Evolutionary conservation across 2,113 vertebrate species (phyloP), one percentile per base, ranked within the genome.

Genomic region (Labeo rohita): DNA sequence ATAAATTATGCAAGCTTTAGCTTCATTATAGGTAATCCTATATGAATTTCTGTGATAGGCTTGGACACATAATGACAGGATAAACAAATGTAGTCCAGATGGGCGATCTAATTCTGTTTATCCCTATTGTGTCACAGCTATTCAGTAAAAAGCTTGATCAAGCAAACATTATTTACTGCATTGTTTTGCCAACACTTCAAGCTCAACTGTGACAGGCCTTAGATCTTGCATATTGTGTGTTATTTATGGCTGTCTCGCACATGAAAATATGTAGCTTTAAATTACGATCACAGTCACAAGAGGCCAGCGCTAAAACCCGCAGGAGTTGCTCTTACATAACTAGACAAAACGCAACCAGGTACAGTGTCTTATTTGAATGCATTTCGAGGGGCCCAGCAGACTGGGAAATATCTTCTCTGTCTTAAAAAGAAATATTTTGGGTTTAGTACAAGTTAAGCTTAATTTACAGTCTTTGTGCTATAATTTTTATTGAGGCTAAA

Each of bases 41-140:
- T 28, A 21, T 78, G 61, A 34, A 49, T 43, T 86, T 77, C 23
- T 89, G 49, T 85, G 39, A 87, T 82, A 23, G 49, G 49, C n/a
- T 78, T 87, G 50, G 56, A 65, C 18, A 39, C 50, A 74, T 63
- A 56, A 89, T 83, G 47, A 65, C 45, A 79, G 65, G 47, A 84
- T 81, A 87, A 85, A 90, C 83, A 90, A 86, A 65, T 76, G 70
- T 50, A 63, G 72, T 76, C 80, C 89, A 90, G 87, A 89, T 90
- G 89, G 76, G 43, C 74, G 36, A 73, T 18, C 70, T 36, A 52
- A 13, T 79, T 75, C 12, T 82, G 87, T 87, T 87, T 89, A 82
- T 77, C 45, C 28, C 34, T 77, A 72, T 66, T n/a, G 34, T 87
- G 80, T 86, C 70, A 70, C 4, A 39, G 63, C 74, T 54, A 59